Conservation (phyloP, 2,113 vertebrate species). For the Sphaerodactylus townsendi region DNA sequence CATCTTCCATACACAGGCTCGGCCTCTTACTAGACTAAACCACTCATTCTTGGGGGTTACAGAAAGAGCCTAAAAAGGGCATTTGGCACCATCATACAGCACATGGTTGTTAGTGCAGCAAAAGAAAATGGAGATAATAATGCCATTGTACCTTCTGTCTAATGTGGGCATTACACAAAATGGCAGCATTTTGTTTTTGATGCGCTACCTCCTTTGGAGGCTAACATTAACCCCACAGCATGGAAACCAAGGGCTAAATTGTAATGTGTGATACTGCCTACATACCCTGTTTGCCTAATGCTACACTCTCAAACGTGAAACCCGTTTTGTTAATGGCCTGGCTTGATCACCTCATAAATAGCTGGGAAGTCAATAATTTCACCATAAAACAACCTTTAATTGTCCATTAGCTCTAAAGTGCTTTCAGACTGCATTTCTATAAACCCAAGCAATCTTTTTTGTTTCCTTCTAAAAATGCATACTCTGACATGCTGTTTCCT, state of each 20-base stretch:
- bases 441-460: constrained; percentile 25
- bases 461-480: constrained; percentile 12
- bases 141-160: not conserved
- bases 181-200: not conserved
- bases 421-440: constrained; percentile 7
- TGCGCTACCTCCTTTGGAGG: not conserved
- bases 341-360: constrained; percentile 19
- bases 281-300: not conserved
- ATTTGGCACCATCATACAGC: not conserved
- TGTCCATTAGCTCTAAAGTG: not conserved
- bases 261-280: no score
- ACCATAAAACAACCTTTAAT: not conserved
- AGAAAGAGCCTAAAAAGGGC: not conserved
- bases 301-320: not conserved
- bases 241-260: not conserved
- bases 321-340: not conserved
- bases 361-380: constrained; percentile 19
- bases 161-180: not conserved
- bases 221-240: not conserved
- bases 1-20: no score
- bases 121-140: not conserved
- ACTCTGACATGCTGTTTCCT: not conserved
- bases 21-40: not conserved
- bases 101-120: not conserved
- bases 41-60: no score